These are phyloP conservation scores for Cichladusa arquata DNA, from an alignment of 2,113 vertebrate genomes.

Conservation along the genomic window DNA sequence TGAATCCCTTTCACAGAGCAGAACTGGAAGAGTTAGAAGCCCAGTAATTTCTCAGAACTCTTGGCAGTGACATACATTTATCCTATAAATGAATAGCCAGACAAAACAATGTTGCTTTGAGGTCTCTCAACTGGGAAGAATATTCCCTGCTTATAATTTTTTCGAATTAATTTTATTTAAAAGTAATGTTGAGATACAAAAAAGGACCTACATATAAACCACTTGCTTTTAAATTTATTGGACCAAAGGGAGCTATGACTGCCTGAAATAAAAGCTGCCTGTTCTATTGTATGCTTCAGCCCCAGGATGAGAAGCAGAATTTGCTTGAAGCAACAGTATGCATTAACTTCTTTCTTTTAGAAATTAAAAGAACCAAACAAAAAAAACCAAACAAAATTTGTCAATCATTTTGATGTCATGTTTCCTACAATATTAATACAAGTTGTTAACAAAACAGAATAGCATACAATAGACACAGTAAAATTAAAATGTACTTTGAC, in stretches of 20 bases:
- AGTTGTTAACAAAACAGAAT: constrained; percentile 23
- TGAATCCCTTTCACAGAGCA: not conserved
- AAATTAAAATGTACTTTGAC: constrained; percentile 24
- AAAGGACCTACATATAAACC: not conserved
- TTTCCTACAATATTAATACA: constrained; percentile 15
- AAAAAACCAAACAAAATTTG: not conserved
- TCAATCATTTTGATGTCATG: not conserved
- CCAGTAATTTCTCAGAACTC: not conserved
- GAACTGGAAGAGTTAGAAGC: not conserved
- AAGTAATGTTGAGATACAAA: not conserved
- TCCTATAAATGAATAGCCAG: not conserved
- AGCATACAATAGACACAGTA: not conserved
- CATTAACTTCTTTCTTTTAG: not conserved
- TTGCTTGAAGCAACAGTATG: not conserved
- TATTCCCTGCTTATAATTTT: not conserved
- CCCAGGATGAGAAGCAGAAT: not conserved
- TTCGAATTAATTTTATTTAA: not conserved
- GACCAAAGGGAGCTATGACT: not conserved
- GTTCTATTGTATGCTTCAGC: not conserved
- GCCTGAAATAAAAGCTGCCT: constrained; percentile 3
- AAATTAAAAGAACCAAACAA: not conserved
- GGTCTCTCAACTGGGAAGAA: not conserved
- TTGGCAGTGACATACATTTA: not conserved
- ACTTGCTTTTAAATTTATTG: not conserved
- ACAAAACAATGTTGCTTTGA: not conserved